phyloP scores from a whole-genome alignment of 2,888 invertebrate species.

The Pollenia angustigena region DNA sequence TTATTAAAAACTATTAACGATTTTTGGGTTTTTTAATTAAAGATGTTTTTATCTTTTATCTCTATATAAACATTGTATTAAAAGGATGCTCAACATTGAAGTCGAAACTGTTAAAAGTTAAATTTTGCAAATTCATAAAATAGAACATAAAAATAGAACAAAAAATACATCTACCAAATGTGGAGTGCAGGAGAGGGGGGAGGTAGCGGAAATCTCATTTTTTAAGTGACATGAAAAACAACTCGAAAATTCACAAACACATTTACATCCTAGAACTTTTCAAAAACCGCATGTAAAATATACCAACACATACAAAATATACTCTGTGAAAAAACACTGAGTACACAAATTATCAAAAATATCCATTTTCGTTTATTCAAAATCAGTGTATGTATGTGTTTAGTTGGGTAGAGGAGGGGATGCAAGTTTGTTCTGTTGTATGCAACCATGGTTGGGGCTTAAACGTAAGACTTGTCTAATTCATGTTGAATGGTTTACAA shows the following conservation, averaged over 20 bases:
- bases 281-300: constrained; percentile 9
- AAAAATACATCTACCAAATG: background rate
- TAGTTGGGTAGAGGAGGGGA: background rate
- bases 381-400: background rate
- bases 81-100: constrained; percentile 76
- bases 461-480: constrained; percentile 65
- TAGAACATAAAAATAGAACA: constrained; percentile 15
- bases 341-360: constrained; percentile 14
- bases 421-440: constrained; percentile 7
- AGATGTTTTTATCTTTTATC: no score
- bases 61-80: constrained; percentile 9
- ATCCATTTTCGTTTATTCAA: constrained; percentile 15
- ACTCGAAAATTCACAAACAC: background rate
- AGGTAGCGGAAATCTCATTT: constrained; percentile 40
- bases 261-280: background rate
- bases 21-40: background rate
- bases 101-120: constrained; percentile 74
- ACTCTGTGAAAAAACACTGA: background rate
- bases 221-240: constrained; percentile 49
- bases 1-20: background rate
- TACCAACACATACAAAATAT: background rate
- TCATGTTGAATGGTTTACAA: constrained; percentile 65
- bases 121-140: constrained; percentile 66
- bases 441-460: constrained; percentile 13
- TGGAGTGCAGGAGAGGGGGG: background rate